Base-by-base conservation (phyloP, 2,888 invertebrate genomes). In the Chymomyza fuscimana region DNA sequence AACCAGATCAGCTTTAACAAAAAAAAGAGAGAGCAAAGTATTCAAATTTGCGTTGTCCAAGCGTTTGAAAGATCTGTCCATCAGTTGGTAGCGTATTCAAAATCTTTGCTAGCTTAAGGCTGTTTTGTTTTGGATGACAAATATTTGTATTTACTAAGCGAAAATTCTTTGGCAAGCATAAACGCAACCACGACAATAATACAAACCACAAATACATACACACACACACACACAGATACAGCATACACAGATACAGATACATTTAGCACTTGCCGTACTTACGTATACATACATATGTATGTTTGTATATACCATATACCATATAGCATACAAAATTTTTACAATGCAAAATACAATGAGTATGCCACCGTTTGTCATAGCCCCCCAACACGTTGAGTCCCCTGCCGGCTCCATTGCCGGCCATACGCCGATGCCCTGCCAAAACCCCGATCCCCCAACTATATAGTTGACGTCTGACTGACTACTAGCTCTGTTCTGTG, bases 271-370 rank as follows among this genome's bases (percentile, higher is more conserved):
- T 58, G 25, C 36, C 52, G 65, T 40, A 50, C 22, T 16, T 67
- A 25, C 60, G 16, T 63, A 56, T 50, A 1, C 40, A 46, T 46
- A 46, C 25, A 25, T 25, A 25, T 1, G 22, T 3, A 22, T 22
- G n/a, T n/a, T n/a, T n/a, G n/a, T 3, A 29, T 29, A 29, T 29
- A 29, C 29, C 29, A 29, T 9, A 51, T 51, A 51, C 51, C n/a
- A 32, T 7, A 32, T 5, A 51, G 51, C 16, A 51, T 54, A 54
- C 19, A n/a, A 54, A 54, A 54, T 54, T 54, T 54, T 15, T 54
- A 54, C 54, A 54, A 64, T 58, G 73, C 66, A 67, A 67, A 73
- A 72, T 67, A 73, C 72, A 72, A 72, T 72, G 73, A 72, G 56
- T 70, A 58, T 70, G 69, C 69, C 40, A 46, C 40, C 12, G 40